Evolutionary conservation across 1,140 invertebrate genomes (phyloP).

Genomic region (Bilobella aurantiaca): DNA sequence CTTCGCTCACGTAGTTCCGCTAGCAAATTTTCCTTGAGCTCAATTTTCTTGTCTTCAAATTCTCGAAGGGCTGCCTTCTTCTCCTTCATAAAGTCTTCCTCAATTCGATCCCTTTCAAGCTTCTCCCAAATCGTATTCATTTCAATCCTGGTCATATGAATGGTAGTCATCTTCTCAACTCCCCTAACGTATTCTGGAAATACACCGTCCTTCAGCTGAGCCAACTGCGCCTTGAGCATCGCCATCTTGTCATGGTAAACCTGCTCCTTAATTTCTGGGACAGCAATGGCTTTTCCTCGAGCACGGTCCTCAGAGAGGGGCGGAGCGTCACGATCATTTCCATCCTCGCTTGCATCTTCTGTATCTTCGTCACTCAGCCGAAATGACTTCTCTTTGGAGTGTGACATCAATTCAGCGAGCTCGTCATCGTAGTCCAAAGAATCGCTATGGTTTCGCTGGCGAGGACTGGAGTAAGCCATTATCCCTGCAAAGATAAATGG

Average conservation of each 20-base stretch:
- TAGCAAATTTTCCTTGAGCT: constrained; percentile 78
- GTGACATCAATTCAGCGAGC: constrained; percentile 9
- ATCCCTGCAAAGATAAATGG: neutral
- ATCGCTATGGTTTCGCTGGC: neutral
- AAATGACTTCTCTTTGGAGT: neutral
- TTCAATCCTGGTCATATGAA: constrained; percentile 58
- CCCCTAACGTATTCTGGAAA: constrained; percentile 76
- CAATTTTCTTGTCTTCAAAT: constrained; percentile 90
- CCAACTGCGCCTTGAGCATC: constrained; percentile 76
- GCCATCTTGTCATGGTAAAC: constrained; percentile 89
- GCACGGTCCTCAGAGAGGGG: neutral
- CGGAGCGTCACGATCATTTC: neutral
- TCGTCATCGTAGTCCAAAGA: constrained; percentile 17
- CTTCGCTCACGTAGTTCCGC: constrained; percentile 86
- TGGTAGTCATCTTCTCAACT: constrained; percentile 68
- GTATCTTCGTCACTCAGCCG: constrained; percentile 25
- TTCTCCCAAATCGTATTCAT: neutral
- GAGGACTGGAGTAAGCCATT: neutral
- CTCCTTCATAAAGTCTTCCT: constrained; percentile 76
- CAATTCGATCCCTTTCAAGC: constrained; percentile 66
- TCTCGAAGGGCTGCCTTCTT: constrained; percentile 78
- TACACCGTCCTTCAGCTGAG: constrained; percentile 72
- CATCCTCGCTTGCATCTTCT: constrained; percentile 40
- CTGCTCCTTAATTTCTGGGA: constrained; percentile 22
- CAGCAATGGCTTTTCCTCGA: neutral